Base-by-base conservation (phyloP, 23 tunicate genomes). In the Trididemnum clinides region DNA sequence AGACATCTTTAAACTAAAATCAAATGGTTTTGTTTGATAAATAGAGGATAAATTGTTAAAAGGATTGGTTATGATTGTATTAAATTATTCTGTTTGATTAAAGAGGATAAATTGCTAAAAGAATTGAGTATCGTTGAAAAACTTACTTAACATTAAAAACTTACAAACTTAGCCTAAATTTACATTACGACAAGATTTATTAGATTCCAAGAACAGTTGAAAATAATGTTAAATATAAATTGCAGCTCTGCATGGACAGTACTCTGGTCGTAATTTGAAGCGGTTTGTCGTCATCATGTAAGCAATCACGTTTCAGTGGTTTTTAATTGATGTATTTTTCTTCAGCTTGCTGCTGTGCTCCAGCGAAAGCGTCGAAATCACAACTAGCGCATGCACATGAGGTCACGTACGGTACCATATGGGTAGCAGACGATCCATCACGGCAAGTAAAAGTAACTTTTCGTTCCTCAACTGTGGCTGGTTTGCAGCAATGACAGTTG, bases 401-500 rank as follows among this genome's bases (percentile, higher is more conserved):
- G 12, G 30, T 33, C 59, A 84, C 70, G 26, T 92, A 33, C 19
- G 92, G 97, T 6, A 88, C 33, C 31, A 44, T 31, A 30, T 44
- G 84, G 1, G 50, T 39, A 15, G 50, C 34, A 0, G 27, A 30
- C 39, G 81, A 36, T 33, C 94, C 98, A 49, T 71, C 90, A 2
- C 69, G 82, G 39, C 98, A 94, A 5, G 34, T 28, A 34, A 87
- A 51, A 18, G 88, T 71, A 3, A 94, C 88, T 57, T 85, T 73
- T 50, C 90, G 57, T 32, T 84, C 30, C 57, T 85, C 85, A 0
- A 94, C 90, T 5, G 37, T 31, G 21, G 50, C 88, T 0, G 98
- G 98, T 83, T 94, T 89, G 77, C 98, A 94, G 80, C 98, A 94
- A 33, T 84, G 89, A 59, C 98, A 94, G 79, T 89, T 80, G 0